A percentile compares a stretch with the other conserved stretches of the same genome.
phyloP scores from a whole-genome alignment of 2,888 invertebrate genomes.

The Caenorhabditis angaria region DNA sequence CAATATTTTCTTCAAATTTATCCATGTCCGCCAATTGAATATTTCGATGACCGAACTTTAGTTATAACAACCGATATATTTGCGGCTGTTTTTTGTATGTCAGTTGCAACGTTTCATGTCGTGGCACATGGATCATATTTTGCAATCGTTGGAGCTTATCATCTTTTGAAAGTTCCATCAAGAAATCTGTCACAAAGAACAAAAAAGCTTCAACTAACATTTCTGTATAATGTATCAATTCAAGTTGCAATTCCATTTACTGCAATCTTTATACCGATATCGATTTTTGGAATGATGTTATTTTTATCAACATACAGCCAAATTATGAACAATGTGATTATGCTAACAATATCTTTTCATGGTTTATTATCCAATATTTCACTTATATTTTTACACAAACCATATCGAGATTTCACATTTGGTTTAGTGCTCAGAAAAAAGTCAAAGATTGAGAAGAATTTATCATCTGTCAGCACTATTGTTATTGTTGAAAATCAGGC shows the following conservation, averaged over 20 bases:
- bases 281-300: neutral
- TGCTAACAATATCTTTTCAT: neutral
- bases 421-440: neutral
- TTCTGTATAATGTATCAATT: neutral
- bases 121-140: neutral
- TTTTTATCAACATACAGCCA: neutral
- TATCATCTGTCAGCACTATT: too few species aligned
- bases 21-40: neutral
- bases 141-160: neutral
- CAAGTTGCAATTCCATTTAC: neutral
- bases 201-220: neutral
- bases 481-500: too few species aligned
- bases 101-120: neutral
- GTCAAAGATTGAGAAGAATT: too few species aligned
- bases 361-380: neutral
- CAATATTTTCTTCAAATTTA: neutral
- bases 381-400: neutral
- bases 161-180: neutral
- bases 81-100: neutral
- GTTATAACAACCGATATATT: neutral
- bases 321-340: neutral
- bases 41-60: neutral
- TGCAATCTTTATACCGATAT: neutral
- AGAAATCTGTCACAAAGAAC: neutral
- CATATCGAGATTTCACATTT: neutral